Conservation (phyloP, 1,140 invertebrate genomes). For the Sesamia nonagrioides region DNA sequence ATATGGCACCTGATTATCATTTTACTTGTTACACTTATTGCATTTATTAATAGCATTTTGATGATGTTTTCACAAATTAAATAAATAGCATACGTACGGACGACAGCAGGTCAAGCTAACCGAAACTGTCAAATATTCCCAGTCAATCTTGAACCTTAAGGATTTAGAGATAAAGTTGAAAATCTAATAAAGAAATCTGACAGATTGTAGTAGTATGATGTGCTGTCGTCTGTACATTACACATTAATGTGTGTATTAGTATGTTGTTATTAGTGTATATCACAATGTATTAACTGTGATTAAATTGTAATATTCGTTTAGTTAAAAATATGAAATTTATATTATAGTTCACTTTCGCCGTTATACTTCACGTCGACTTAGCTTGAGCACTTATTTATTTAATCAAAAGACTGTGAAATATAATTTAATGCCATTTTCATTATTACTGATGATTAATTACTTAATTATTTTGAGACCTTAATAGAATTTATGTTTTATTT, state of each 20-base stretch:
- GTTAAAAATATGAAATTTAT: slow-evolving; percentile 6
- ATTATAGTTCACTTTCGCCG: slow-evolving; percentile 13
- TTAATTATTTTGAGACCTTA: slow-evolving; percentile 62
- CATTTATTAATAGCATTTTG: slow-evolving; percentile 65
- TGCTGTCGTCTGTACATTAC: no score
- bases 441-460: slow-evolving; percentile 68
- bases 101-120: no score
- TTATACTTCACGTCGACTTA: slow-evolving; percentile 33
- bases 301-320: slow-evolving; percentile 31
- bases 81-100: neutral
- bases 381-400: slow-evolving; percentile 68
- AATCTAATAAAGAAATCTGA: no score
- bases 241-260: no score
- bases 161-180: no score
- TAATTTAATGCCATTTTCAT: slow-evolving; percentile 77
- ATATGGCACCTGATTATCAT: slow-evolving; percentile 32
- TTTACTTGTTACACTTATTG: slow-evolving; percentile 49
- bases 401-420: slow-evolving; percentile 78
- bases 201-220: no score
- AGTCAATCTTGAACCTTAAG: no score
- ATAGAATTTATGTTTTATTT: slow-evolving; percentile 59
- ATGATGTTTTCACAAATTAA: slow-evolving; percentile 44
- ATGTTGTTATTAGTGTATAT: slow-evolving; percentile 32
- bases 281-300: slow-evolving; percentile 44
- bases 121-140: no score